Conservation (phyloP, 1,140 invertebrate genomes). For the Mycetomoellerius zeteki region DNA sequence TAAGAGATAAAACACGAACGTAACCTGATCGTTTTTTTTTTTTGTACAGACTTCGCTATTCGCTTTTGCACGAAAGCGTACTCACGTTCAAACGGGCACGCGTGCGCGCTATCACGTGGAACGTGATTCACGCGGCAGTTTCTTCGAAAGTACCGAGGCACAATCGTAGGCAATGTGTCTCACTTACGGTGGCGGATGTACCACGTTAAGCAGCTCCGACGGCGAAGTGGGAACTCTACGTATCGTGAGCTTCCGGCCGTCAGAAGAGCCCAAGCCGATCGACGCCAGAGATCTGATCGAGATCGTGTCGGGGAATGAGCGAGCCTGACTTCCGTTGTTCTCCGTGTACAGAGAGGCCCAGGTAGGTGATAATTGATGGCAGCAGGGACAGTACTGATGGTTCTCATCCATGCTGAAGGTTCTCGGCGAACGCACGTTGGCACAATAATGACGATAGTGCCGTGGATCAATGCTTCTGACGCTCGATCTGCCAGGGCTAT, state of each 20-base stretch:
- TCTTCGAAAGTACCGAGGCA: slow-evolving; percentile 53
- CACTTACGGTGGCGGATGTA: slow-evolving; percentile 93
- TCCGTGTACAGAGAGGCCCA: slow-evolving; percentile 79
- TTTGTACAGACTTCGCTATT: neutral
- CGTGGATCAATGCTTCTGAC: slow-evolving; percentile 66
- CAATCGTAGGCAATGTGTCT: slow-evolving; percentile 73
- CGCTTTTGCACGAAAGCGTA: neutral
- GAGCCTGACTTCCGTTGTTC: slow-evolving; percentile 63
- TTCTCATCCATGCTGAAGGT: slow-evolving; percentile 79
- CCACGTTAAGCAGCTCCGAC: slow-evolving; percentile 93
- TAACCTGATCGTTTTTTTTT: neutral
- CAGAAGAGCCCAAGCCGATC: slow-evolving; percentile 94
- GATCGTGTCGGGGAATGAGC: slow-evolving; percentile 88
- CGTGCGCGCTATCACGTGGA: neutral
- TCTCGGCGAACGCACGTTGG: slow-evolving; percentile 79
- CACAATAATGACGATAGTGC: slow-evolving; percentile 69
- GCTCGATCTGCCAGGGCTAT: slow-evolving; percentile 29
- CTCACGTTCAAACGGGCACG: neutral
- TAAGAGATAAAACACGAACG: neutral
- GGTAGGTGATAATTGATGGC: slow-evolving; percentile 64
- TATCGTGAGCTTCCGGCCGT: slow-evolving; percentile 94
- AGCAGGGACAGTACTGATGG: slow-evolving; percentile 70
- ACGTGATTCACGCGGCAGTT: slow-evolving; percentile 63
- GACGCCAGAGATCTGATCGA: slow-evolving; percentile 93
- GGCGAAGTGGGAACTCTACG: slow-evolving; percentile 93